Conservation (phyloP, 2,113 vertebrate species). For the zebrafish (Danio rerio) region DNA sequence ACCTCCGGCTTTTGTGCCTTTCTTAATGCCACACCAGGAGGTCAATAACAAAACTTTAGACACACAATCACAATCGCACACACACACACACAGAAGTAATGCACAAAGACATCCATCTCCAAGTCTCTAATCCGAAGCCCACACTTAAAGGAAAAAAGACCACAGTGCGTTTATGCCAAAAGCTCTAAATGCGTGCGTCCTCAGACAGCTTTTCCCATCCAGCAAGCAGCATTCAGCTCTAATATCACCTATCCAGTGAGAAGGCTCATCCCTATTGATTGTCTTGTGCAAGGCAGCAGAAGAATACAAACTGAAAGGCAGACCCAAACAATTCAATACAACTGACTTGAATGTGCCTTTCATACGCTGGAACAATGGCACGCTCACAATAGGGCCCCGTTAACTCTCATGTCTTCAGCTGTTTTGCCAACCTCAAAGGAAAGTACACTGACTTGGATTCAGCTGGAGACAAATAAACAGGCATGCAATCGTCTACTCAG, state of each 20-base stretch:
- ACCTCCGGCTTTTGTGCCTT: slow-evolving; percentile 73
- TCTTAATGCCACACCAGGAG: slow-evolving; percentile 77
- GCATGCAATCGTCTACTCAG: slow-evolving; percentile 28
- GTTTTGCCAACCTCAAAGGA: slow-evolving; percentile 69
- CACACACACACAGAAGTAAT: slow-evolving; percentile 50
- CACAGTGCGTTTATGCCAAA: slow-evolving; percentile 43
- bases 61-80: slow-evolving; percentile 47
- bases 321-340: slow-evolving; percentile 80
- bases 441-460: slow-evolving; percentile 61
- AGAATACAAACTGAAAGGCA: slow-evolving; percentile 74
- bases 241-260: slow-evolving; percentile 75
- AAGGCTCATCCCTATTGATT: slow-evolving; percentile 77
- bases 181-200: slow-evolving; percentile 24
- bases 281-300: slow-evolving; percentile 69
- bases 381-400: slow-evolving; percentile 71
- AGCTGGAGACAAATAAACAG: slow-evolving; percentile 9
- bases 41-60: slow-evolving; percentile 69
- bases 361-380: slow-evolving; percentile 73
- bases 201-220: slow-evolving; percentile 53
- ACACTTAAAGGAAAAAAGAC: slow-evolving; percentile 64
- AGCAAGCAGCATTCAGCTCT: slow-evolving; percentile 72
- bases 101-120: slow-evolving; percentile 62
- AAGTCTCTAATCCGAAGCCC: slow-evolving; percentile 36
- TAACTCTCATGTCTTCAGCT: slow-evolving; percentile 72
- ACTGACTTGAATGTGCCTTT: slow-evolving; percentile 82